phyloP scores from a whole-genome alignment of 2,797 vertebrate species.

The Setipinna tenuifilis region DNA sequence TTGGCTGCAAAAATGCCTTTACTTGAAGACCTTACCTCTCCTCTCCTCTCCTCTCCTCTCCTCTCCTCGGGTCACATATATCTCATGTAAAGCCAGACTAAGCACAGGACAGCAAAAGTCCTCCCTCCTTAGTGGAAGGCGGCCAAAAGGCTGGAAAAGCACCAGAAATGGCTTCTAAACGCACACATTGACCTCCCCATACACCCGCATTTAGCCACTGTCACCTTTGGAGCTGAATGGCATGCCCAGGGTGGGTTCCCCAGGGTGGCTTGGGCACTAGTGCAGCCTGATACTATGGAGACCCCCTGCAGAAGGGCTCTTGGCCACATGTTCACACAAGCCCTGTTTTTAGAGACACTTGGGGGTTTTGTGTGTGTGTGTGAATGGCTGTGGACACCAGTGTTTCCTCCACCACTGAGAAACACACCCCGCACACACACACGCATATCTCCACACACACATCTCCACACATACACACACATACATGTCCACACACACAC shows the following conservation, averaged over 20 bases:
- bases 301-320: not conserved
- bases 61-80: not conserved
- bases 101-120: not conserved
- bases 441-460: conserved; percentile 41
- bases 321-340: conserved; percentile 3
- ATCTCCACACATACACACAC: not conserved
- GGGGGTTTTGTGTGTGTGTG: not conserved
- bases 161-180: conserved; percentile 62
- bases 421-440: conserved; percentile 30
- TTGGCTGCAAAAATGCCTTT: no score
- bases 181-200: conserved; percentile 68
- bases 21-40: no score
- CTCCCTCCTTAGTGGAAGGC: not conserved
- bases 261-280: no score
- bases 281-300: no score
- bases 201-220: conserved; percentile 60
- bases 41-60: no score
- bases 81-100: not conserved
- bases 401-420: conserved; percentile 41
- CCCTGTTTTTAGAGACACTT: not conserved
- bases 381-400: conserved; percentile 77
- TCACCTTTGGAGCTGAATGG: conserved; percentile 57
- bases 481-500: conserved; percentile 29
- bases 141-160: conserved; percentile 50
- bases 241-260: not conserved